A percentile compares a stretch with the other conserved stretches of the same genome.
phyloP scores from a whole-genome alignment of 2,113 vertebrate species.

The Hemiscyllium ocellatum region DNA sequence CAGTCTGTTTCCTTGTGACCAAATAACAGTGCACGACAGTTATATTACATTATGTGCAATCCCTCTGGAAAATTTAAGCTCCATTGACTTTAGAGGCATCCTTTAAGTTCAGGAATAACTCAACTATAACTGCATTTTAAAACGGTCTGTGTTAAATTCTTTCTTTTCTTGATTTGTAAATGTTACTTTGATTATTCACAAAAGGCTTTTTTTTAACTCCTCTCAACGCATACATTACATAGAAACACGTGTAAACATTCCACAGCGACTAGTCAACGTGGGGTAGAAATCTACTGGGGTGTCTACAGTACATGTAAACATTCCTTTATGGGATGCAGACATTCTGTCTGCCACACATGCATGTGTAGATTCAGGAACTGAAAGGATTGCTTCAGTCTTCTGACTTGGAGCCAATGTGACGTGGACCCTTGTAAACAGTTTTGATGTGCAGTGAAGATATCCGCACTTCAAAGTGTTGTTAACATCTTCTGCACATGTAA shows the following conservation, averaged over 20 bases:
- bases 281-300: conserved; percentile 14
- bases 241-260: conserved; percentile 6
- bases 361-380: conserved; percentile 18
- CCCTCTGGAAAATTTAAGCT: background rate
- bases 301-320: conserved; percentile 17
- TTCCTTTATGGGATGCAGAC: conserved; percentile 7
- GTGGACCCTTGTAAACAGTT: conserved; percentile 28
- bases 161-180: background rate
- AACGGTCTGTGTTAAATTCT: background rate
- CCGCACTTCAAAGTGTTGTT: conserved; percentile 26
- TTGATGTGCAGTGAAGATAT: conserved; percentile 26
- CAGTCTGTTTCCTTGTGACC: no score
- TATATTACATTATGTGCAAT: no score
- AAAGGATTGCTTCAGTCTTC: conserved; percentile 10
- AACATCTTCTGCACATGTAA: conserved; percentile 25
- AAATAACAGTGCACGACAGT: no score
- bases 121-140: background rate
- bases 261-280: background rate
- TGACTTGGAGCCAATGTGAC: conserved; percentile 20
- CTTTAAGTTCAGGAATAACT: background rate
- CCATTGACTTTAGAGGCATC: background rate
- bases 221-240: background rate
- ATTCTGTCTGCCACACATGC: background rate
- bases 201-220: background rate
- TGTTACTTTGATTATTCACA: conserved; percentile 11